phyloP scores from a whole-genome alignment of 2,113 vertebrate species.

The Amphilophus citrinellus region DNA sequence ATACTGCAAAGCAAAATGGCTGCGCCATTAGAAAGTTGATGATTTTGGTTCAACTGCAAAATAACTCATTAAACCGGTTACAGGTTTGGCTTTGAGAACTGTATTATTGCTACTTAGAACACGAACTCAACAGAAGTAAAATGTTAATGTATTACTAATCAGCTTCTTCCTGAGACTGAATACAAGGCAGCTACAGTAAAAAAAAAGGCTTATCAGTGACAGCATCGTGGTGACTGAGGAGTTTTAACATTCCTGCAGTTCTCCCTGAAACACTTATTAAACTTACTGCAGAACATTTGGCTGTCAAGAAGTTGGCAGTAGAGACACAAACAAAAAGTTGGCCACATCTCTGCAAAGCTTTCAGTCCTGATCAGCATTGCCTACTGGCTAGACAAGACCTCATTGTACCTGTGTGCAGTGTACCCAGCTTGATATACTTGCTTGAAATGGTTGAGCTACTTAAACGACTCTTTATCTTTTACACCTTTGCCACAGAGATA shows the following conservation, averaged over 20 bases:
- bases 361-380: slow-evolving; percentile 60
- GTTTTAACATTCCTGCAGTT: slow-evolving; percentile 30
- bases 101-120: background rate
- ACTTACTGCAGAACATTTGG: slow-evolving; percentile 59
- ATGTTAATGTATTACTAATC: background rate
- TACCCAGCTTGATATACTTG: slow-evolving; percentile 40
- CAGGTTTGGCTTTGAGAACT: background rate
- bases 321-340: slow-evolving; percentile 67
- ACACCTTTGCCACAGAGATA: background rate
- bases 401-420: slow-evolving; percentile 52
- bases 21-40: background rate
- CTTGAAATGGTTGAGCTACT: slow-evolving; percentile 22
- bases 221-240: background rate
- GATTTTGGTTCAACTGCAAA: background rate
- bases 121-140: background rate
- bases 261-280: slow-evolving; percentile 55
- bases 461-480: slow-evolving; percentile 26
- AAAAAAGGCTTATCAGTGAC: slow-evolving; percentile 1
- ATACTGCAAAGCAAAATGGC: background rate
- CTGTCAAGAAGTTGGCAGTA: slow-evolving; percentile 44
- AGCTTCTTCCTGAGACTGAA: background rate
- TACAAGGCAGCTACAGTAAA: background rate
- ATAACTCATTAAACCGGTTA: background rate
- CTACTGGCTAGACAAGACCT: slow-evolving; percentile 65
- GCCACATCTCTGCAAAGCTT: slow-evolving; percentile 57